Evolutionary conservation across 2,888 invertebrate genomes (phyloP).

Genomic region (Lumbricus terrestris): DNA sequence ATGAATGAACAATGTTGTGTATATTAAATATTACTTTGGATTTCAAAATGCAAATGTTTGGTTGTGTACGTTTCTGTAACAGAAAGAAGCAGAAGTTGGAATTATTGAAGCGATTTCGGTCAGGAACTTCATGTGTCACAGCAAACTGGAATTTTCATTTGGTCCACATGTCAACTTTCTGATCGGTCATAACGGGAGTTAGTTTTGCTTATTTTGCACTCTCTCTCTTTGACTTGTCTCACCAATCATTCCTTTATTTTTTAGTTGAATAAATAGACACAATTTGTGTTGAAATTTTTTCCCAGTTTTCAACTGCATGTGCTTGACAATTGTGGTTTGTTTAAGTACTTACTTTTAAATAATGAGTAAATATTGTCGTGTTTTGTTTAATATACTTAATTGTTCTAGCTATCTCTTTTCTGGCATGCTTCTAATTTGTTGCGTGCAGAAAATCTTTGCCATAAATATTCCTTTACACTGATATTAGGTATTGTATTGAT

Average conservation of each 20-base stretch:
- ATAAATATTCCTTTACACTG: too few relatives aligned
- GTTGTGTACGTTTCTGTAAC: conserved; percentile 16
- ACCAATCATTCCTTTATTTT: background rate
- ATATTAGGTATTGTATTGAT: too few relatives aligned
- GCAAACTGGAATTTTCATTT: conserved; percentile 58
- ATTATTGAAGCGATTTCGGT: conserved; percentile 66
- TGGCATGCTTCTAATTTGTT: too few relatives aligned
- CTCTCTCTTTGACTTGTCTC: background rate
- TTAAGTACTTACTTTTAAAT: too few relatives aligned
- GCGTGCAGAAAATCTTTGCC: too few relatives aligned
- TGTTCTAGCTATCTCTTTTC: too few relatives aligned
- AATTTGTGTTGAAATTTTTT: background rate
- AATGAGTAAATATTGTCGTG: background rate
- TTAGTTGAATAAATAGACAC: background rate
- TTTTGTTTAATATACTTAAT: background rate
- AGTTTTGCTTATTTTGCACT: conserved; percentile 41
- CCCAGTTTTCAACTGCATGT: background rate
- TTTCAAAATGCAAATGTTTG: background rate
- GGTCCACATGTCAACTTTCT: conserved; percentile 77
- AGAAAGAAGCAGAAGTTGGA: conserved; percentile 56
- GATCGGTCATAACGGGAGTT: conserved; percentile 64
- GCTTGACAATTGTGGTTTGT: background rate
- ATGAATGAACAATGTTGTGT: too few relatives aligned
- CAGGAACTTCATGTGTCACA: conserved; percentile 91
- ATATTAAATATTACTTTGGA: too few relatives aligned